Evolutionary conservation across 2,888 invertebrate species (phyloP).

Genomic region (Proisotoma minuta): DNA sequence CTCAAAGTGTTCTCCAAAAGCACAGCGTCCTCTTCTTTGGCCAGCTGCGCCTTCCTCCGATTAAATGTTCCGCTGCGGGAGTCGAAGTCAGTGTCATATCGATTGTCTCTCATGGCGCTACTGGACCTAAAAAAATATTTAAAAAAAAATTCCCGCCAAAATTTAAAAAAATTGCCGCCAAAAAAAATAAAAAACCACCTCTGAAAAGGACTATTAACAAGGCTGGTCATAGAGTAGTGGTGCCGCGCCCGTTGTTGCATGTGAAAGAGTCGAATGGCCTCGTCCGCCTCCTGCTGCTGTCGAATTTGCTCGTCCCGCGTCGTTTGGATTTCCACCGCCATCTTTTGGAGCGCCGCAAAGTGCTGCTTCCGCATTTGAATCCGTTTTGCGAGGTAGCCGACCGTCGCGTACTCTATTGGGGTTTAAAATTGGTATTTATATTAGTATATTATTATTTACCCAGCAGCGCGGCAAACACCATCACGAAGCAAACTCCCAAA

Average conservation of each 20-base stretch:
- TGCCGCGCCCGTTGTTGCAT: background rate
- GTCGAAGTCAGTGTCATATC: too few relatives aligned
- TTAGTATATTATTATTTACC: conserved; percentile 58
- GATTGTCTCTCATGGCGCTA: too few relatives aligned
- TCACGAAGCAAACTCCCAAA: conserved; percentile 95
- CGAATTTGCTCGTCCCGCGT: background rate
- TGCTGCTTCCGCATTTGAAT: conserved; percentile 93
- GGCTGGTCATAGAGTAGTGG: background rate
- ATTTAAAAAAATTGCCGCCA: too few relatives aligned
- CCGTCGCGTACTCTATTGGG: conserved; percentile 88
- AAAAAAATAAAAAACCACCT: too few relatives aligned
- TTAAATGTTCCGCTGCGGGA: too few relatives aligned
- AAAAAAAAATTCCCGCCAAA: too few relatives aligned
- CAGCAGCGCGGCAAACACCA: conserved; percentile 95
- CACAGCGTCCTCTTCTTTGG: background rate
- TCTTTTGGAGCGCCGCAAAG: conserved; percentile 81
- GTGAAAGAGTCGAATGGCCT: background rate
- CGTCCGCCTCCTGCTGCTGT: background rate
- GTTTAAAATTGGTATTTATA: background rate
- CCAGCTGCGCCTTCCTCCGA: background rate
- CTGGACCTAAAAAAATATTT: too few relatives aligned
- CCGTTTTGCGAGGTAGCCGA: conserved; percentile 94
- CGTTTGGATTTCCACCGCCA: conserved; percentile 55
- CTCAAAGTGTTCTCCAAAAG: background rate
- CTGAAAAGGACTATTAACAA: background rate